Evolutionary conservation across 2,888 invertebrate genomes (phyloP).

Genomic region (Polyommatus icarus): DNA sequence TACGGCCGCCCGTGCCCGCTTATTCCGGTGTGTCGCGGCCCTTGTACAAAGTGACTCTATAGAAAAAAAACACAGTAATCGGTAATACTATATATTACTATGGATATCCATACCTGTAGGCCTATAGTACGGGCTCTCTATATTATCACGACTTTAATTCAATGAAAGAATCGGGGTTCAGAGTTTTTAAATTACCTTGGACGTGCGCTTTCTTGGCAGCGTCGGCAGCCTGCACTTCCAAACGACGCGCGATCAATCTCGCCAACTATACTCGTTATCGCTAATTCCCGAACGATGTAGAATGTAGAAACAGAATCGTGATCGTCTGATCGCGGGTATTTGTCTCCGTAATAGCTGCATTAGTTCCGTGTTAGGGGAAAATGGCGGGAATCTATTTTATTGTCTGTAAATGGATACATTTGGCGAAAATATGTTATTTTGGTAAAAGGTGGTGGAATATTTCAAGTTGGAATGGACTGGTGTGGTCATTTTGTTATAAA

Average conservation of each 20-base stretch:
- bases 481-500: neutral
- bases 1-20: no score
- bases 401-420: slow-evolving; percentile 32
- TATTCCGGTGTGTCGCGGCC: no score
- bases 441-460: neutral
- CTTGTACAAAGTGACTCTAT: no score
- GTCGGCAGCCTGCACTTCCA: slow-evolving; percentile 34
- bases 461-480: neutral
- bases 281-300: slow-evolving; percentile 54
- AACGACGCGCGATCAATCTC: slow-evolving; percentile 44
- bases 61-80: no score
- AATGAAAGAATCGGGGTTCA: neutral
- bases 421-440: slow-evolving; percentile 13
- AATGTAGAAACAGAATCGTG: slow-evolving; percentile 43
- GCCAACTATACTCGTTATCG: slow-evolving; percentile 49
- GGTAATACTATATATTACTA: no score
- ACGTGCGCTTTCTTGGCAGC: slow-evolving; percentile 32
- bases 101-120: no score
- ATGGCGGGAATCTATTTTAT: slow-evolving; percentile 37
- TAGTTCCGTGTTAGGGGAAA: slow-evolving; percentile 47
- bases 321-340: slow-evolving; percentile 48
- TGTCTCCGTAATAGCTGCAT: slow-evolving; percentile 55
- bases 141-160: no score
- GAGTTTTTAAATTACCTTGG: slow-evolving; percentile 31
- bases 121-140: no score